Percentiles rank a stretch among this genome's conserved stretches.
Conservation (phyloP, 2,888 invertebrate species). For the Lasius platythorax region DNA sequence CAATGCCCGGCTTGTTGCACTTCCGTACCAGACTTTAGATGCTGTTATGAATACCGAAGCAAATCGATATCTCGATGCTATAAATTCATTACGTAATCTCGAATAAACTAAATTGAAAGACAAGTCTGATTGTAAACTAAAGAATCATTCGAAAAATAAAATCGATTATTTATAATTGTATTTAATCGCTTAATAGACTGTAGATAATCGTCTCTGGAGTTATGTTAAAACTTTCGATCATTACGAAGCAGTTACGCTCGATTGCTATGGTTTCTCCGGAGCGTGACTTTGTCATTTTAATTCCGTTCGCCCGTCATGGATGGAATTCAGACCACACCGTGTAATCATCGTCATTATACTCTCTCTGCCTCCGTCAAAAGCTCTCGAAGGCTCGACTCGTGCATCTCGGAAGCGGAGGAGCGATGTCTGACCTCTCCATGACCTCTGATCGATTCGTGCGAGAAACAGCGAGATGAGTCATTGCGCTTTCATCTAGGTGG, state of each 20-base stretch:
- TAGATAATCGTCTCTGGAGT: neutral
- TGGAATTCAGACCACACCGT: constrained; percentile 21
- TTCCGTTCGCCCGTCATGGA: constrained; percentile 1
- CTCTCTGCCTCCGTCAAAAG: constrained; percentile 22
- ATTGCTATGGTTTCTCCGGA: neutral
- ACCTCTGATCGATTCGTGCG: constrained; percentile 66
- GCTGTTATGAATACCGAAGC: neutral
- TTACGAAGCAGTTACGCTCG: neutral
- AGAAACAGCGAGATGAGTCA: constrained; percentile 71
- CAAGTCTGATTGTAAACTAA: neutral
- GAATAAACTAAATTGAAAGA: neutral
- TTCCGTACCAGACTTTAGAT: neutral
- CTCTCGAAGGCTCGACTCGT: constrained; percentile 19
- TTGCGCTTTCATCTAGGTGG: constrained; percentile 73
- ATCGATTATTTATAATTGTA: neutral
- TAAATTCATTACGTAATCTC: neutral
- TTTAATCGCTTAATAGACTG: neutral
- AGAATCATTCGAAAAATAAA: neutral
- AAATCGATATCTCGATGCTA: constrained; percentile 1
- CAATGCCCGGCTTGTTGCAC: constrained; percentile 25
- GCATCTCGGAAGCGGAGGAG: constrained; percentile 50
- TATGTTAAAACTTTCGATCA: constrained; percentile 3
- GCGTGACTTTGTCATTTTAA: constrained; percentile 19
- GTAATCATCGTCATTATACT: constrained; percentile 40
- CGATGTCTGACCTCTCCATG: constrained; percentile 58